These are phyloP conservation scores for Mesorhabditis sp. DNA, from an alignment of 2,888 invertebrate genomes.

Conservation along the genomic window DNA sequence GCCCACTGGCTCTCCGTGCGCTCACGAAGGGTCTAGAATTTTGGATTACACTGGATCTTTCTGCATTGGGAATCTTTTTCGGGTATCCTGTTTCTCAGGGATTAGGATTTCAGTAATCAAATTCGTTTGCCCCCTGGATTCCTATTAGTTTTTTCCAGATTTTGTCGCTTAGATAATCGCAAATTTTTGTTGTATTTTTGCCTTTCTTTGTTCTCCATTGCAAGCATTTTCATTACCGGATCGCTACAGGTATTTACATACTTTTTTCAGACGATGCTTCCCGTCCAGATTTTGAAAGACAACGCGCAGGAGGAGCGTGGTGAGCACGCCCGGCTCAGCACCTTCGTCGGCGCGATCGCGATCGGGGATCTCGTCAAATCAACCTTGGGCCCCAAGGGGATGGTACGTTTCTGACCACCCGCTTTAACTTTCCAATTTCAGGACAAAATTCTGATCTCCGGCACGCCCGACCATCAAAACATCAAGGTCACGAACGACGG, in stretches of 20 bases:
- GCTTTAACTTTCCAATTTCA: conserved; percentile 33
- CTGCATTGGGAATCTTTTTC: no score
- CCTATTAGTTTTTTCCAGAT: no score
- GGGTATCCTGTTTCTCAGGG: no score
- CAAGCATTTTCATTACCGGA: background rate
- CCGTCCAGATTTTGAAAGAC: conserved; percentile 80
- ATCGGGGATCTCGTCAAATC: conserved; percentile 97
- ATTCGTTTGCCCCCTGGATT: no score
- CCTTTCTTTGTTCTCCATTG: no score
- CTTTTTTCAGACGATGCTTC: conserved; percentile 25
- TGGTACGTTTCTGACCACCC: conserved; percentile 65
- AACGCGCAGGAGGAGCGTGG: conserved; percentile 97
- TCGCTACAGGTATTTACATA: background rate
- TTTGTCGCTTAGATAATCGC: no score
- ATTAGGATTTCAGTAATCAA: no score
- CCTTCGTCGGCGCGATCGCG: conserved; percentile 96
- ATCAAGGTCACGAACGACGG: conserved; percentile 98
- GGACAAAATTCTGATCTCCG: conserved; percentile 65
- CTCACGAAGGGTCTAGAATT: no score
- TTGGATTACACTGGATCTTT: no score
- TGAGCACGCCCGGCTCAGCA: conserved; percentile 92
- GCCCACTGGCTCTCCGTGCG: no score
- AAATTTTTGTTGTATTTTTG: no score
- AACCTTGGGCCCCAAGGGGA: conserved; percentile 96
- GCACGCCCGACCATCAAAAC: conserved; percentile 53